Conservation (phyloP, 2,113 vertebrate species). For the Ardeotis arabs region DNA sequence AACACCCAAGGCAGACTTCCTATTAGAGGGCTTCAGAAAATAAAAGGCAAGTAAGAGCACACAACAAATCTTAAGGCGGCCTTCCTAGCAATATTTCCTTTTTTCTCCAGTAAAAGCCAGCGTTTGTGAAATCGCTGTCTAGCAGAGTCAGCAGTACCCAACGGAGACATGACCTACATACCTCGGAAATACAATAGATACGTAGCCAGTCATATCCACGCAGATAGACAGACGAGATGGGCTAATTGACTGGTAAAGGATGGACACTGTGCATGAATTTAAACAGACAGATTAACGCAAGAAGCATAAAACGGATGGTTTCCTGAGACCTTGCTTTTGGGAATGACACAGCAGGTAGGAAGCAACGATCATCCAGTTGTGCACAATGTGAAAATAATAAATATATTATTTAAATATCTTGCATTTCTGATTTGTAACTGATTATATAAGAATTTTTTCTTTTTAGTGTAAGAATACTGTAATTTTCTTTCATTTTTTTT, state of each 20-base stretch:
- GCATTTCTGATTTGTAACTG: background rate
- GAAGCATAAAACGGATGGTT: background rate
- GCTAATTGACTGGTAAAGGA: slow-evolving; percentile 15
- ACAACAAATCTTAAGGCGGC: background rate
- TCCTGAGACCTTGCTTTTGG: background rate
- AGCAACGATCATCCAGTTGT: background rate
- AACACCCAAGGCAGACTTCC: background rate
- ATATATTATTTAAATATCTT: background rate
- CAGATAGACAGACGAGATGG: background rate
- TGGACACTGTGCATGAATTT: background rate
- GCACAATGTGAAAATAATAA: background rate
- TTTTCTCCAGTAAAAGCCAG: slow-evolving; percentile 19
- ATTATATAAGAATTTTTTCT: background rate
- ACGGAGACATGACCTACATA: slow-evolving; percentile 65
- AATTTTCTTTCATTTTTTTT: background rate
- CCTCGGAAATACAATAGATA: slow-evolving; percentile 36
- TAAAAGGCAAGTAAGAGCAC: background rate
- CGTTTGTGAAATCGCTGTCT: slow-evolving; percentile 21
- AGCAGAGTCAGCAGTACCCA: slow-evolving; percentile 52
- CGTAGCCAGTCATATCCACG: background rate
- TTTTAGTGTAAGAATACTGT: background rate
- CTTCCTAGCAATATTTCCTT: background rate
- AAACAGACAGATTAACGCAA: background rate
- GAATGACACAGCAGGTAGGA: background rate
- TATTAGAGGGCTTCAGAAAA: background rate